Evolutionary conservation across 2,113 vertebrate species (phyloP).

Genomic region (Urocolius indicus): DNA sequence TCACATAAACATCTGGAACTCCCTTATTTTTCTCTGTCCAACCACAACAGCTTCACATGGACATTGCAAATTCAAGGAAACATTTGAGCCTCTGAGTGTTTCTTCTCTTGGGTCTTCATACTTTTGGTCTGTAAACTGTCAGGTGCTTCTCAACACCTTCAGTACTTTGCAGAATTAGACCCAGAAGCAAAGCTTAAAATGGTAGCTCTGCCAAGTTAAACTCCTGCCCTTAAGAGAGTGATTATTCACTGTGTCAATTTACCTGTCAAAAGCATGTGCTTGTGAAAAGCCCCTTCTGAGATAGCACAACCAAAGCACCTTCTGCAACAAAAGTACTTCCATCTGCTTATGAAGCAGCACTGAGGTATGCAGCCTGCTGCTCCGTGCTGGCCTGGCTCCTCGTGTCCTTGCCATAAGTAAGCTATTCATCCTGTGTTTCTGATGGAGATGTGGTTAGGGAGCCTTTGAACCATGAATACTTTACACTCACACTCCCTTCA

Average conservation of each 20-base stretch:
- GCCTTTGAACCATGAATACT: conserved; percentile 36
- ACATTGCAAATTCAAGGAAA: background rate
- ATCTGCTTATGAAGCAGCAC: background rate
- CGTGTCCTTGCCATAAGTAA: background rate
- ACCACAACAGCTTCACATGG: background rate
- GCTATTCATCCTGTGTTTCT: background rate
- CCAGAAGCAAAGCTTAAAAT: conserved; percentile 13
- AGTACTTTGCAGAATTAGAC: background rate
- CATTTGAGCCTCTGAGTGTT: background rate
- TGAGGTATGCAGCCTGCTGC: background rate
- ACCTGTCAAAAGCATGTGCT: background rate
- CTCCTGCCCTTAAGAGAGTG: background rate
- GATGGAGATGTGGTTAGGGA: conserved; percentile 12
- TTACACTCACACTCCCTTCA: background rate
- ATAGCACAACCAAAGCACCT: background rate
- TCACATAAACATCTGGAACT: background rate
- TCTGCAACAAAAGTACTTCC: conserved; percentile 30
- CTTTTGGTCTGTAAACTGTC: conserved; percentile 17
- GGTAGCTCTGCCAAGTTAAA: background rate
- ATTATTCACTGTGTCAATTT: conserved; percentile 1
- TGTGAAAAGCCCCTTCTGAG: background rate
- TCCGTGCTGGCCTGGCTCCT: background rate
- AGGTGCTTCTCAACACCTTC: conserved; percentile 35
- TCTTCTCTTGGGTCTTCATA: background rate
- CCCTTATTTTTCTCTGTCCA: background rate